A percentile compares a stretch with the other conserved stretches of the same genome.
phyloP scores from a whole-genome alignment of 2,888 invertebrate genomes.

The Archips crataeganus region DNA sequence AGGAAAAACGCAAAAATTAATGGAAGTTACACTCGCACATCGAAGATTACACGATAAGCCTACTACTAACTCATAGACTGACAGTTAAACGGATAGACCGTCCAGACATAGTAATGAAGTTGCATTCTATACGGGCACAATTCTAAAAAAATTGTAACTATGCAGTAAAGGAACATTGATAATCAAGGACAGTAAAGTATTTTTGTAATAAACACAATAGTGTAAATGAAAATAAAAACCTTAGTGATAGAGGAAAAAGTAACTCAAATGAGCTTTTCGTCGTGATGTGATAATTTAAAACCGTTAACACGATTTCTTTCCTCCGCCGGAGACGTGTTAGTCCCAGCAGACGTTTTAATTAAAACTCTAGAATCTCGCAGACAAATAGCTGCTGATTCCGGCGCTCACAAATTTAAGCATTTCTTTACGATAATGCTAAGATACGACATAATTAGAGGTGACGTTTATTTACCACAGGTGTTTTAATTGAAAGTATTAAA shows the following conservation, averaged over 20 bases:
- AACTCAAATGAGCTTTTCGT: not conserved
- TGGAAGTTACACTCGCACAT: too few relatives aligned
- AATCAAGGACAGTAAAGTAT: too few relatives aligned
- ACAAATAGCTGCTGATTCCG: constrained; percentile 34
- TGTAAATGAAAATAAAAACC: constrained; percentile 11
- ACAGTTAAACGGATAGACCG: too few relatives aligned
- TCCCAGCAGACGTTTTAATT: constrained; percentile 54
- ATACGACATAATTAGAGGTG: constrained; percentile 1
- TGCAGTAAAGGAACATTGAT: too few relatives aligned
- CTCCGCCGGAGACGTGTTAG: constrained; percentile 52
- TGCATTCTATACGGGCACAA: too few relatives aligned
- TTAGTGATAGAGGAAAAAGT: not conserved
- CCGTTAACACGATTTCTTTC: constrained; percentile 52
- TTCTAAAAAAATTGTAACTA: too few relatives aligned
- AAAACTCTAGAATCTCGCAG: constrained; percentile 41
- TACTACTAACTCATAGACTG: too few relatives aligned
- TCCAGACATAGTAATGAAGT: too few relatives aligned
- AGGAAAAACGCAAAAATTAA: too few relatives aligned
- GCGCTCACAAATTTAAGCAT: constrained; percentile 26
- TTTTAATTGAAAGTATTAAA: not conserved
- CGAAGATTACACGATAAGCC: too few relatives aligned
- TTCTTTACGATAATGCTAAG: constrained; percentile 24
- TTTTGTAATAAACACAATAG: too few relatives aligned
- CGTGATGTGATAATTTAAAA: constrained; percentile 47
- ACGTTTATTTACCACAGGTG: not conserved